Conservation (phyloP, 1,140 invertebrate species). For the Trachymyrmex cornetzi region DNA sequence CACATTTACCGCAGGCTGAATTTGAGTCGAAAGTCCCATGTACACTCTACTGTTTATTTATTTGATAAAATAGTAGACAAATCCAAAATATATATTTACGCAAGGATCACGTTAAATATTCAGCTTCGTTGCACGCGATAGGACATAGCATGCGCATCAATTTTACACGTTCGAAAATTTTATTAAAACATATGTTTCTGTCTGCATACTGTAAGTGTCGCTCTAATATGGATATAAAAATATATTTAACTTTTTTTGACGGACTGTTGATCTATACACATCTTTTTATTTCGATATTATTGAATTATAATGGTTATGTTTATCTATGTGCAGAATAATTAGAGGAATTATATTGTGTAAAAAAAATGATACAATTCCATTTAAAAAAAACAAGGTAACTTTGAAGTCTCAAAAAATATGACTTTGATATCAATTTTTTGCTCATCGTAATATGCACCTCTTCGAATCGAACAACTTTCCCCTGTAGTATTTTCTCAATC, state of each 20-base stretch:
- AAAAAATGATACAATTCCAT: no score
- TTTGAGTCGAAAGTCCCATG: constrained; percentile 11
- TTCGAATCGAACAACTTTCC: no score
- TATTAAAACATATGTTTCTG: constrained; percentile 1
- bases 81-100: constrained; percentile 19
- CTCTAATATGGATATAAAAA: constrained; percentile 1
- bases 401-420: no score
- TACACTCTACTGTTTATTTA: constrained; percentile 42
- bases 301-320: not conserved
- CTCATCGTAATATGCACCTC: no score
- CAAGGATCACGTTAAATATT: constrained; percentile 30
- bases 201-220: not conserved
- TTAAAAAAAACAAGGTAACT: no score
- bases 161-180: constrained; percentile 19
- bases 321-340: no score
- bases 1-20: constrained; percentile 13
- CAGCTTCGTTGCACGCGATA: constrained; percentile 14
- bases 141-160: not conserved
- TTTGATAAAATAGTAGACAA: constrained; percentile 43
- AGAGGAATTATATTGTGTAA: no score
- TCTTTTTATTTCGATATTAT: not conserved
- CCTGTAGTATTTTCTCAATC: no score
- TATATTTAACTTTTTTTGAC: not conserved
- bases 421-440: no score
- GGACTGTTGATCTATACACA: not conserved